A percentile compares a stretch with the other conserved stretches of the same genome.
phyloP scores from a whole-genome alignment of 2,888 invertebrate species.

The Tupiocoris notatus region DNA sequence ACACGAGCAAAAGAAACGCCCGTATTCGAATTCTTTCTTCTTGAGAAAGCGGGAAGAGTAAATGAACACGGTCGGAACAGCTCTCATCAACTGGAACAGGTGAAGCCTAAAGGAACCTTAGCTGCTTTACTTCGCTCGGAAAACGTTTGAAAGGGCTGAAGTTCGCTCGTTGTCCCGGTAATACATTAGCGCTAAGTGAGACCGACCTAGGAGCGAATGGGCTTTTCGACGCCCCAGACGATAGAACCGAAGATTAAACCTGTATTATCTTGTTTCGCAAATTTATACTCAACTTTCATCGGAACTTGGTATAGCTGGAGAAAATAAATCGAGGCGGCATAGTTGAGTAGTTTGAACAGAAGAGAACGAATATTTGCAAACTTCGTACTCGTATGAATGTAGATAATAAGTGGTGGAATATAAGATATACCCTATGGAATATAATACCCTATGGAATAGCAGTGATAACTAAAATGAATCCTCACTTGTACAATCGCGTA shows the following conservation, averaged over 20 bases:
- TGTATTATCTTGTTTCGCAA: slow-evolving; percentile 12
- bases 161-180: slow-evolving; percentile 24
- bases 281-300: not conserved
- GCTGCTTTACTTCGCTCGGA: not conserved
- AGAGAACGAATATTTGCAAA: too few relatives aligned
- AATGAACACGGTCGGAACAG: not conserved
- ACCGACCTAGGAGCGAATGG: not conserved
- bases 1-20: too few relatives aligned
- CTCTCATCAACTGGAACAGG: slow-evolving; percentile 31
- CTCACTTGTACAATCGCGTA: too few relatives aligned
- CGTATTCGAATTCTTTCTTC: too few relatives aligned
- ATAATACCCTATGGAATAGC: too few relatives aligned
- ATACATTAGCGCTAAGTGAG: slow-evolving; percentile 36
- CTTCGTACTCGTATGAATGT: too few relatives aligned
- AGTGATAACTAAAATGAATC: too few relatives aligned
- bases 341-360: too few relatives aligned
- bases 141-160: slow-evolving; percentile 32
- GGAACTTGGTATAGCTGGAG: not conserved
- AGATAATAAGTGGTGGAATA: too few relatives aligned
- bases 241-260: slow-evolving; percentile 21
- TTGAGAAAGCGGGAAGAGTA: slow-evolving; percentile 7
- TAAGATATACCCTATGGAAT: too few relatives aligned
- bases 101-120: slow-evolving; percentile 6
- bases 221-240: slow-evolving; percentile 1
- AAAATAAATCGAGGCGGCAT: too few relatives aligned